A percentile compares a stretch with the other conserved stretches of the same genome.
These are phyloP conservation scores for Phylloscopus trochilus DNA, from an alignment of 2,113 vertebrate genomes.

Conservation along the genomic window DNA sequence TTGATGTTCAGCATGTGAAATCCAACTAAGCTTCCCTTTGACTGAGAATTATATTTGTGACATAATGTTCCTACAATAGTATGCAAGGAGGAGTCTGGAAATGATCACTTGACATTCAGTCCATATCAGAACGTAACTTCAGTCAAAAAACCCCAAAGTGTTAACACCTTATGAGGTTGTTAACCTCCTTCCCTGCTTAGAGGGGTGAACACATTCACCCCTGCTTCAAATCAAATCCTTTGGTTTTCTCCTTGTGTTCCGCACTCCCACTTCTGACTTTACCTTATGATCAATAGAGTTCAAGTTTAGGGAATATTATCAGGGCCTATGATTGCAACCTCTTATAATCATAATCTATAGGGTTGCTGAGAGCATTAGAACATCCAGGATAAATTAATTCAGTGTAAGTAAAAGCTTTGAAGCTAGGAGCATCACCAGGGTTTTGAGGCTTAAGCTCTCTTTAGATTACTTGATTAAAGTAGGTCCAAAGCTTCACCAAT, in stretches of 20 bases:
- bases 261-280: conserved; percentile 17
- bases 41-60: not conserved
- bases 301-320: conserved; percentile 63
- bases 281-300: conserved; percentile 54
- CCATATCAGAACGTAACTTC: not conserved
- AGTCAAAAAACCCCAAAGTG: not conserved
- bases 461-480: conserved; percentile 82
- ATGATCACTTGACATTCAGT: not conserved
- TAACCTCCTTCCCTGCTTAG: not conserved
- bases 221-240: conserved; percentile 15
- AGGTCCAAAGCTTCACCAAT: conserved; percentile 68
- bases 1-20: not conserved
- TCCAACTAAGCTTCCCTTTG: not conserved
- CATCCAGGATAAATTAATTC: conserved; percentile 75
- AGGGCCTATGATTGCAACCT: conserved; percentile 53
- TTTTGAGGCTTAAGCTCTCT: conserved; percentile 77
- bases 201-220: not conserved
- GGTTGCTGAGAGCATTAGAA: conserved; percentile 68
- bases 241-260: not conserved
- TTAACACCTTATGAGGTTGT: not conserved
- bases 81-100: not conserved
- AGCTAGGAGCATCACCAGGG: conserved; percentile 63
- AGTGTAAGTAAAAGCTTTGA: conserved; percentile 75
- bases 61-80: not conserved
- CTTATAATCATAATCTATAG: conserved; percentile 62